Base-by-base conservation (phyloP, 2,113 vertebrate genomes). In the Macaca mulatta region DNA sequence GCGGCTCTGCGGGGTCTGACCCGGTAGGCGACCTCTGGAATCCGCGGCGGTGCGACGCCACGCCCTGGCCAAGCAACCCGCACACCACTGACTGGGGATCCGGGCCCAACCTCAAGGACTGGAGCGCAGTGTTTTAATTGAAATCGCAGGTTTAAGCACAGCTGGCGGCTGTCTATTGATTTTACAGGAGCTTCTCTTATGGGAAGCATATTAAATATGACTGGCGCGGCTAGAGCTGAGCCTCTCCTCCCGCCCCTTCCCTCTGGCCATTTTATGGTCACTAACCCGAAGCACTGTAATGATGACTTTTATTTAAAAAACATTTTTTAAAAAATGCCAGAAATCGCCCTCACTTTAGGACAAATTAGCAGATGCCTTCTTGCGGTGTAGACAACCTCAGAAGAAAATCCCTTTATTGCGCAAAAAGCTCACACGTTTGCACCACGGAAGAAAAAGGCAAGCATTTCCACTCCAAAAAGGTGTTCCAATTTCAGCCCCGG, bases 111-210 rank as follows among this genome's bases (percentile, higher is more conserved):
- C 38, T 48, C 52, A 64, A 96, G 30, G 90, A 74, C 87, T 27
- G 95, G 70, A 96, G 97, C 88, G 52, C 98, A 92, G 84, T 40
- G 92, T 97, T 98, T 98, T 98, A 97, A 98, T 98, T 97, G 98
- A 98, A 98, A 98, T 38, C 48, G 75, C 97, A 94, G 98, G 97
- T 97, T 98, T 97, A 91, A 89, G 97, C 98, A 97, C 98, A 98
- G 98, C 98, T 98, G 98, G 97, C 87, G 69, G 97, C 95, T 97
- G 97, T 97, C 98, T 97, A 81, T 96, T 96, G 97, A 98, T 98
- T 98, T 96, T 57, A 81, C 85, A 43, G 86, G 85, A 98, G 89
- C 70, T 96, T 96, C 95, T 90, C 80, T 97, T 87, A 94, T 80
- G 93, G 97, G 91, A 81, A 97, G 95, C 92, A 18, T 93, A 93